These are phyloP conservation scores for Perizoma affinitatum DNA, from an alignment of 2,888 invertebrate species.

Conservation along the genomic window DNA sequence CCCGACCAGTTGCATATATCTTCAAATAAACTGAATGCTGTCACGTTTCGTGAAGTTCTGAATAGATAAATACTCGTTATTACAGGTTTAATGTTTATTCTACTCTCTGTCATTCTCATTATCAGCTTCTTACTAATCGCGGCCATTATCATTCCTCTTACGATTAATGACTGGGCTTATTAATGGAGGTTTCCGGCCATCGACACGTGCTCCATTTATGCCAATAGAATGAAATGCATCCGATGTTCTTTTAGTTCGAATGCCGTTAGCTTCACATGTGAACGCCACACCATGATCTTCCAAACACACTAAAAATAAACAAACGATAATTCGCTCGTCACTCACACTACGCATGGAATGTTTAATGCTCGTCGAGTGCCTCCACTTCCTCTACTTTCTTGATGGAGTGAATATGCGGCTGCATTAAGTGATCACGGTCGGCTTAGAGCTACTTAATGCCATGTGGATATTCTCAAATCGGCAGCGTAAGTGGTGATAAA, in stretches of 20 bases:
- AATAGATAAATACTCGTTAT: slow-evolving; percentile 5
- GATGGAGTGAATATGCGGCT: slow-evolving; percentile 56
- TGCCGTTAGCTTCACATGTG: slow-evolving; percentile 62
- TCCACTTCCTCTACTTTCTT: slow-evolving; percentile 69
- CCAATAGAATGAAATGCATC: slow-evolving; percentile 44
- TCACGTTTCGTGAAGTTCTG: no score
- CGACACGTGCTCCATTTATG: slow-evolving; percentile 39
- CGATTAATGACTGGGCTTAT: slow-evolving; percentile 35
- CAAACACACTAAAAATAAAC: slow-evolving; percentile 69
- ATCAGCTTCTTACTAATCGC: slow-evolving; percentile 26
- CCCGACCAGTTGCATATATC: slow-evolving; percentile 14
- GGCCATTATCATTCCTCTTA: slow-evolving; percentile 33
- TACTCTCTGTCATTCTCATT: slow-evolving; percentile 17
- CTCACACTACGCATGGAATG: slow-evolving; percentile 61
- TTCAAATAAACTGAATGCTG: slow-evolving; percentile 10
- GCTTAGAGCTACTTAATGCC: slow-evolving; percentile 45
- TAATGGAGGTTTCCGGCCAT: slow-evolving; percentile 42
- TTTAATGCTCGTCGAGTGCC: slow-evolving; percentile 52
- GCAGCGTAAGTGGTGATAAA: slow-evolving; percentile 57
- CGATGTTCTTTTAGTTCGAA: slow-evolving; percentile 44
- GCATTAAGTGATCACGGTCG: slow-evolving; percentile 51
- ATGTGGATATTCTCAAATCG: slow-evolving; percentile 57
- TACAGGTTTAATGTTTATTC: slow-evolving; percentile 10
- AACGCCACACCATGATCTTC: slow-evolving; percentile 53
- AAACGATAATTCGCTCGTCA: slow-evolving; percentile 65